phyloP scores from a whole-genome alignment of 64 coral and sea anemone species.

The Actinia equina region DNA sequence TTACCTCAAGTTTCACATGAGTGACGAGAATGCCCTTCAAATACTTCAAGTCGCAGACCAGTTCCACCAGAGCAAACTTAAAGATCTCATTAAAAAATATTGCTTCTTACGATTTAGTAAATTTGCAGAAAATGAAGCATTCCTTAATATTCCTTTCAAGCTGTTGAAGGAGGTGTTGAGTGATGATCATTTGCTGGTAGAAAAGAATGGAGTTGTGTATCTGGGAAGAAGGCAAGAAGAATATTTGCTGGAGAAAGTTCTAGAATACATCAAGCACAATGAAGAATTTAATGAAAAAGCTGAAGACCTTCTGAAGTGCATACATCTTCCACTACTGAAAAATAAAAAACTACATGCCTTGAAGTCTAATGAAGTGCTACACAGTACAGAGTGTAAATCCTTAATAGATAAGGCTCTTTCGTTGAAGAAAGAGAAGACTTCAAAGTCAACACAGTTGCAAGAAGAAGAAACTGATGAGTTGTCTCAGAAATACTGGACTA shows the following conservation, averaged over 20 bases:
- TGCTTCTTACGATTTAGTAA: constrained; percentile 42
- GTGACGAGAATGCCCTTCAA: constrained; percentile 32
- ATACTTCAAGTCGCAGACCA: constrained; percentile 58
- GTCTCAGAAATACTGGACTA: neutral
- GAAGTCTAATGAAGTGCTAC: neutral
- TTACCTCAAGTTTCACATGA: constrained; percentile 44
- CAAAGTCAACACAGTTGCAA: neutral
- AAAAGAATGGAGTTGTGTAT: constrained; percentile 52
- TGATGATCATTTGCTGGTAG: constrained; percentile 50
- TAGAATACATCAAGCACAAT: constrained; percentile 64
- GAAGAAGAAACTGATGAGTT: neutral
- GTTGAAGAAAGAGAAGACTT: neutral
- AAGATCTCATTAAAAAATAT: constrained; percentile 37
- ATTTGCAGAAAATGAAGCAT: constrained; percentile 44
- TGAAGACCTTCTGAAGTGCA: constrained; percentile 41
- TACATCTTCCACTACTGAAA: constrained; percentile 64
- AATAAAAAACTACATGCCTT: constrained; percentile 47
- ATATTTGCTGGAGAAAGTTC: constrained; percentile 50
- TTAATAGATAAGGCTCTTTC: constrained; percentile 42
- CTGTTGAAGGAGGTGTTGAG: constrained; percentile 48
- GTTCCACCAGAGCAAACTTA: constrained; percentile 42
- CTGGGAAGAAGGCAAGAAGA: constrained; percentile 55
- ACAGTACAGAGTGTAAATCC: neutral
- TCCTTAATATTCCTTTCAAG: constrained; percentile 37
- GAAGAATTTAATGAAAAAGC: constrained; percentile 23